Conservation (phyloP, 2,888 invertebrate species). For the Pandemis cinnamomeana region DNA sequence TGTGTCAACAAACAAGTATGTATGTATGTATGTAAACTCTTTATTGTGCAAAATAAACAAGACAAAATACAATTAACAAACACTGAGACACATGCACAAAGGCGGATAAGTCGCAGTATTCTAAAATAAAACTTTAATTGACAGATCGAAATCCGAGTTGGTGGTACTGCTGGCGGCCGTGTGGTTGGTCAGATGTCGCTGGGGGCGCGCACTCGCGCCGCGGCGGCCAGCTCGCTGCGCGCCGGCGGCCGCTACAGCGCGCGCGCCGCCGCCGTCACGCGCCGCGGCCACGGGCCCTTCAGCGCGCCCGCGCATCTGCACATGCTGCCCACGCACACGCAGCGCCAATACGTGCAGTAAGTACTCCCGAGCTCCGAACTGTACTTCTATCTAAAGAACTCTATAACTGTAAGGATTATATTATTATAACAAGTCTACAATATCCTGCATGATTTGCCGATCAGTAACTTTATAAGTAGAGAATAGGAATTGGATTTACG, state of each 20-base stretch:
- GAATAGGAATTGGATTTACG: background rate
- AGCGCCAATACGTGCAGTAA: slow-evolving; percentile 79
- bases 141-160: slow-evolving; percentile 77
- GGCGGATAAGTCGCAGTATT: background rate
- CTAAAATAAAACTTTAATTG: slow-evolving; percentile 6
- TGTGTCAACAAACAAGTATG: too few relatives aligned
- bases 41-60: too few relatives aligned
- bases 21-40: too few relatives aligned
- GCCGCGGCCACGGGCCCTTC: slow-evolving; percentile 94
- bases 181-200: slow-evolving; percentile 92
- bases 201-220: slow-evolving; percentile 94
- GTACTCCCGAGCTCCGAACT: slow-evolving; percentile 46
- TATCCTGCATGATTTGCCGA: background rate
- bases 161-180: slow-evolving; percentile 68
- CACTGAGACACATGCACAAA: too few relatives aligned
- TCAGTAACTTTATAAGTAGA: background rate
- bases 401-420: background rate
- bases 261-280: slow-evolving; percentile 94
- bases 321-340: slow-evolving; percentile 86
- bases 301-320: slow-evolving; percentile 90
- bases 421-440: background rate
- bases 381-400: too few relatives aligned
- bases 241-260: slow-evolving; percentile 94
- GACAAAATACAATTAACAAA: too few relatives aligned
- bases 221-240: slow-evolving; percentile 94